phyloP scores from a whole-genome alignment of 2,888 invertebrate species.

The Spodoptera picta region DNA sequence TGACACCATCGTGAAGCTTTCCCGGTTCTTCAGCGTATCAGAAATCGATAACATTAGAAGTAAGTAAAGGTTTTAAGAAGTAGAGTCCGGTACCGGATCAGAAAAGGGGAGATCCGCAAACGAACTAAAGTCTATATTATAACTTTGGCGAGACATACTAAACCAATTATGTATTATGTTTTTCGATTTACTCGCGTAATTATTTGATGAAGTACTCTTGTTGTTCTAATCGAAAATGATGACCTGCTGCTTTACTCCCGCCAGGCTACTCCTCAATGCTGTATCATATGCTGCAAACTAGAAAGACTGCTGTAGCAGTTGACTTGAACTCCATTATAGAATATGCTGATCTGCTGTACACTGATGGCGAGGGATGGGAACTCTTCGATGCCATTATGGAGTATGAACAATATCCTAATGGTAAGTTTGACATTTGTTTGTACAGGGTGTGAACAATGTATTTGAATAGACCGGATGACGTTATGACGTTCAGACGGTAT shows the following conservation, averaged over 20 bases:
- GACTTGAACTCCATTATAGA: neutral
- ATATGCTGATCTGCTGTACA: neutral
- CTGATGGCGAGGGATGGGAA: neutral
- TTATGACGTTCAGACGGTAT: too few species aligned
- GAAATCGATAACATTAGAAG: neutral
- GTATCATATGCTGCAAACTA: neutral
- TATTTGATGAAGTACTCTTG: too few species aligned
- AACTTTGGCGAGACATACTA: too few species aligned
- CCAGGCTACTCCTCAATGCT: neutral
- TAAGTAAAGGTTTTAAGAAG: neutral
- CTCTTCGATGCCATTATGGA: neutral
- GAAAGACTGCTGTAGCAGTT: neutral
- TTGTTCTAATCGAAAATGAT: too few species aligned
- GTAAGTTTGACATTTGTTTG: neutral
- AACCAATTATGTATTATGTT: too few species aligned
- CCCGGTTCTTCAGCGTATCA: neutral
- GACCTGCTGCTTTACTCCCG: too few species aligned
- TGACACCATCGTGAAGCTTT: neutral
- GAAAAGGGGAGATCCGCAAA: too few species aligned
- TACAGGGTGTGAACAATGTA: too few species aligned
- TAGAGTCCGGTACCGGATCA: too few species aligned
- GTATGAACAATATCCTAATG: neutral
- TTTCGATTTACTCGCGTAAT: too few species aligned
- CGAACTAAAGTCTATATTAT: too few species aligned
- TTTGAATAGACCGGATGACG: too few species aligned